Evolutionary conservation across 2,888 invertebrate species (phyloP), one percentile per base, ranked within the genome.

Genomic region (Eledona agricola): DNA sequence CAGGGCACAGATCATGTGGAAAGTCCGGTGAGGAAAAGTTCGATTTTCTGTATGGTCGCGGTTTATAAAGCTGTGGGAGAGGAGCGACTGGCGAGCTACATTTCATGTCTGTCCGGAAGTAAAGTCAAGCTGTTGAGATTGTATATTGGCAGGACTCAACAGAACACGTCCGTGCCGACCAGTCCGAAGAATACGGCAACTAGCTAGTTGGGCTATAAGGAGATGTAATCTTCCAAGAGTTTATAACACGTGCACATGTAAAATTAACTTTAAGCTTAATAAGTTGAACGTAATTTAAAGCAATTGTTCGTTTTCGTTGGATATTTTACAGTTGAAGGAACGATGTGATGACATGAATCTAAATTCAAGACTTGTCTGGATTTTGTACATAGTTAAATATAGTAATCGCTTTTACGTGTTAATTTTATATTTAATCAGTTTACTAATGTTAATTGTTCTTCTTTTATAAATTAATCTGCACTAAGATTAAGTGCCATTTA

Each of bases 11-110:
- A 97, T 73, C 92, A 96, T 74, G 81, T 83, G 45, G 93, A 96
- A 77, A 95, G 94, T 43, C 88, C 92, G 60, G 94, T 98, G 13
- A 84, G 98, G 34, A 98, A 98, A 76, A 94, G 96, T 63, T 93
- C 95, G 5, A 95, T 97, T 9, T 96, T 98, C 79, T 96, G 96
- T 72, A 93, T 98, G 87, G 97, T 98, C 2, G 92, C 94, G 31
- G 84, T 97, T 66, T 93, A 97, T 69, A 84, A 90, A 71, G 88
- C 88, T 23, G 87, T 95, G 4, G 96, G 96, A 0, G 93, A 95
- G 71, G 90, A 90, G 13, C 81, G 85, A 22, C 83, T 96, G 74
- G 82, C 85, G 67, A 92, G 93, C 1, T 90, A 93, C 72, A 83
- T 96, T 52, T 81, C 83, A 25, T 84, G 85, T 28, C 81, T 98